Conservation (phyloP, 2,888 invertebrate genomes). For the Chalcosyrphus nemorum region DNA sequence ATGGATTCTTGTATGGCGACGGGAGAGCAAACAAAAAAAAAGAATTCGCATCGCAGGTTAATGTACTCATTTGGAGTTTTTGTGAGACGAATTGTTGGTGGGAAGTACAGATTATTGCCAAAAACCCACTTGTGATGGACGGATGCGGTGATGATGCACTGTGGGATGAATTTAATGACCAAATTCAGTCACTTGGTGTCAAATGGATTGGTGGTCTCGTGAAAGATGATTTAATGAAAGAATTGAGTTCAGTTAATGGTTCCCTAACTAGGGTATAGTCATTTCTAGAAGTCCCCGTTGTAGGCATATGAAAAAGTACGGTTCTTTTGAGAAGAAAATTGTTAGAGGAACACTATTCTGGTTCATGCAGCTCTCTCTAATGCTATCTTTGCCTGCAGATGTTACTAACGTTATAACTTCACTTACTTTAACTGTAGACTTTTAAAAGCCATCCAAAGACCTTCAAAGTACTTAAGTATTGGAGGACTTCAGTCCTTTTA, state of each 20-base stretch:
- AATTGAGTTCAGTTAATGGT: not conserved
- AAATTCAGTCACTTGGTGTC: constrained; percentile 8
- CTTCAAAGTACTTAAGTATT: no score
- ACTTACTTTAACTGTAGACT: no score
- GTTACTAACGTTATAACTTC: no score
- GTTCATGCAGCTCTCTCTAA: no score
- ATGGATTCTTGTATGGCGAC: not conserved
- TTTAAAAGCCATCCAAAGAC: no score
- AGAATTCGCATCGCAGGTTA: not conserved
- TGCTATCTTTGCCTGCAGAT: no score
- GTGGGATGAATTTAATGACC: constrained; percentile 26
- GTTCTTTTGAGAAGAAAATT: no score
- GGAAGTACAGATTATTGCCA: not conserved
- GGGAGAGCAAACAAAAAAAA: not conserved
- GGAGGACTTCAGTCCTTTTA: no score
- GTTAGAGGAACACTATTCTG: no score
- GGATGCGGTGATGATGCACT: constrained; percentile 14
- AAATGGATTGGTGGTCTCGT: constrained; percentile 10
- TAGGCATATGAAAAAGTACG: no score
- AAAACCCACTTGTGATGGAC: constrained; percentile 16
- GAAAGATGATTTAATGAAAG: not conserved
- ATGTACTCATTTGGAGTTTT: not conserved
- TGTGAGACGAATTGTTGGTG: not conserved
- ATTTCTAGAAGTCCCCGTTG: no score
- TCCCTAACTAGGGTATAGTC: not conserved